Conservation (phyloP, 2,113 vertebrate species). For the Pyrgilauda ruficollis region DNA sequence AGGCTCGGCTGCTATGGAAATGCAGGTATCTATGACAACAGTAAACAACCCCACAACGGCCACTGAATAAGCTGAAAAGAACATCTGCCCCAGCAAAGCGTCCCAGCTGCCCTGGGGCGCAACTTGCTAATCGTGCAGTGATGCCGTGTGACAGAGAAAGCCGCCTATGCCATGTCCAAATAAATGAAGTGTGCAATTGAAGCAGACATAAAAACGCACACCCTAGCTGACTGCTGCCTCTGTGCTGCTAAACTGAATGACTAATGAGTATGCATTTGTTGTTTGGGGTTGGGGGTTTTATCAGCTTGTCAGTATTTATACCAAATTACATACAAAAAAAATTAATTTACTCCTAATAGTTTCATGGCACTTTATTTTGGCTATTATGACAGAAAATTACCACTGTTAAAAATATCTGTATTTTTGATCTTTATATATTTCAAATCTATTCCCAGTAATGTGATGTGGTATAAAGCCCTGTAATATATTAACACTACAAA, state of each 20-base stretch:
- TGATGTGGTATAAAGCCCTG: slow-evolving; percentile 7
- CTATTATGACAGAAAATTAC: slow-evolving; percentile 66
- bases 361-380: slow-evolving; percentile 67
- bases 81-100: slow-evolving; percentile 79
- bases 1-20: slow-evolving; percentile 80
- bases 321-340: slow-evolving; percentile 70
- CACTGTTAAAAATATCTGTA: slow-evolving; percentile 40
- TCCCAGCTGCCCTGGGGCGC: slow-evolving; percentile 77
- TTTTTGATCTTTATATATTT: slow-evolving; percentile 47
- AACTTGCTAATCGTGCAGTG: slow-evolving; percentile 65
- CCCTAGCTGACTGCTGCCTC: slow-evolving; percentile 66
- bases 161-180: slow-evolving; percentile 70
- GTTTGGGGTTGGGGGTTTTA: neutral
- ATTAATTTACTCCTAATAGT: slow-evolving; percentile 70
- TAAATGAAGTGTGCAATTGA: slow-evolving; percentile 78
- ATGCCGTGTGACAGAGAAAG: slow-evolving; percentile 69
- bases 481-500: slow-evolving; percentile 52
- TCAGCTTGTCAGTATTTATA: slow-evolving; percentile 64
- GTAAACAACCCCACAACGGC: slow-evolving; percentile 81
- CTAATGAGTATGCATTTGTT: slow-evolving; percentile 47
- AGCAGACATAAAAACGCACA: slow-evolving; percentile 73
- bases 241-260: slow-evolving; percentile 59
- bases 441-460: slow-evolving; percentile 47
- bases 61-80: slow-evolving; percentile 80
- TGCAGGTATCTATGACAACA: slow-evolving; percentile 78